Evolutionary conservation across 2,888 invertebrate species (phyloP), one percentile per base, ranked within the genome.

Genomic region (Ormia ochracea): DNA sequence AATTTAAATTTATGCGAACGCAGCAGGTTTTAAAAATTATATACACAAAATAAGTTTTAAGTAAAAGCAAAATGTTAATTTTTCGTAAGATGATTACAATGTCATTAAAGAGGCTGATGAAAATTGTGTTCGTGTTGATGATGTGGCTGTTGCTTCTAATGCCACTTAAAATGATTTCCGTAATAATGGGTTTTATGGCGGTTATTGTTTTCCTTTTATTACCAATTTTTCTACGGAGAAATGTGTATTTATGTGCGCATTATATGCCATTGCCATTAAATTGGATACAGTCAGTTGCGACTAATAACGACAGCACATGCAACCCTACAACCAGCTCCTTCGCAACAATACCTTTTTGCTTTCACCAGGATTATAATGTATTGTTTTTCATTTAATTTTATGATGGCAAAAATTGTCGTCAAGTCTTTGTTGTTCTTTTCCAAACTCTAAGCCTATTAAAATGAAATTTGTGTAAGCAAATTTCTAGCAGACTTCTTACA

Each of bases 1-100:
- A 70, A 72, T 59, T 77, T 21, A 77, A 70, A 58, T 45, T 77
- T 78, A 48, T 78, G 72, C 59, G 36, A 66, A 59, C 50, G 45
- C 59, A 78, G 72, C 72, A 61, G 52, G 21, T 14, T 56, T 59
- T 26, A 9, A 26, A 66, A 78, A 77, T 38, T 50, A 1, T 59
- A 65, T 52, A 70, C 59, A 52, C 52, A 72, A 72, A 66, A 61
- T 52, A 72, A 66, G 54, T 68, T 38, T 19, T 33, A 45, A 41
- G 66, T 73, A 54, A 54, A 73, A 54, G 52, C 23, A 33, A 63
- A 73, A 63, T 73, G 61, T 54, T 54, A 73, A 73, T 73, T 63
- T 45, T 17, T 50, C 12, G 38, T 28, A 50, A 38, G 38, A 69
- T 19, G 56, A 59, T 70, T 48, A 70, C 36, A 48, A 48, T 1